Evolutionary conservation across 2,797 vertebrate species (phyloP), one percentile per base, ranked within the genome.

Genomic region (Danionella dracula): DNA sequence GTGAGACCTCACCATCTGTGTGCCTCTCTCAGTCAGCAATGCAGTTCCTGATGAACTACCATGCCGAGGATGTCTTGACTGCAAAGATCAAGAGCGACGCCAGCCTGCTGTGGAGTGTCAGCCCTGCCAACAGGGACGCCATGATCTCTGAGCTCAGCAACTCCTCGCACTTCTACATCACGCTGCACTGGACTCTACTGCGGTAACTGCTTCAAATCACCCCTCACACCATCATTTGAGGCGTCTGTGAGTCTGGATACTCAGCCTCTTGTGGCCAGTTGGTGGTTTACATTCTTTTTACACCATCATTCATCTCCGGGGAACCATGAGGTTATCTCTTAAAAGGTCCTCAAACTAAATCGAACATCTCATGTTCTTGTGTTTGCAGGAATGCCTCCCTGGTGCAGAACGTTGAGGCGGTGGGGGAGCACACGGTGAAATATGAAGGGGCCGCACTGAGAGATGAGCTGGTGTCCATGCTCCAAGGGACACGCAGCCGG

Each of bases 1-100:
- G n/a, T n/a, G n/a, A n/a, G n/a, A n/a, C n/a, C n/a, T n/a, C n/a
- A n/a, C n/a, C n/a, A n/a, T 21, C 19, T 8, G 3, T 58, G 13
- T 40, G 13, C 41, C 27, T 40, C 10, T 17, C 1, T 40, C 15
- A 87, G 87, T 55, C 83, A 7, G 82, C 85, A 2, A 82, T 79
- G 44, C 84, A 88, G 79, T 82, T 90, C 70, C 77, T 81, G 11
- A 87, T 82, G 37, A 91, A 83, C 60, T 88, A 86, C 16, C 68
- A 71, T 57, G 77, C 86, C 0, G 79, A 89, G 6, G 89, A 90
- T 5, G 55, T 66, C 5, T 34, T 79, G 4, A 74, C 70, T 3
- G 83, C 90, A 3, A 85, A 88, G 70, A 77, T 86, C 20, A 91
- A 90, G 79, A 88, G 87, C 45, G 86, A 91, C 1, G 76, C 87